Conservation (phyloP, 2,888 invertebrate genomes). For the Nephrotoma flavescens region DNA sequence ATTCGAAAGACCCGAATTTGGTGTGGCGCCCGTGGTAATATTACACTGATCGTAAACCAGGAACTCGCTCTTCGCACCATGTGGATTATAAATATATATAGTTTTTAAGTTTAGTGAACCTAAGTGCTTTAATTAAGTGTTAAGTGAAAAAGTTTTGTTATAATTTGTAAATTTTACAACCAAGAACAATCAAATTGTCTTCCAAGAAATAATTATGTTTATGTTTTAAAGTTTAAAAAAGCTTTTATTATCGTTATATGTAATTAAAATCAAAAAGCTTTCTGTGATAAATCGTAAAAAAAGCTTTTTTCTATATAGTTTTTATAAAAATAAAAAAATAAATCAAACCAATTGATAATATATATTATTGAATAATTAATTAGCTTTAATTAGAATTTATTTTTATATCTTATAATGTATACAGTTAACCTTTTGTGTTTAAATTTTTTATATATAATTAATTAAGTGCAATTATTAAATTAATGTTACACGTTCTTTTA, state of each 20-base stretch:
- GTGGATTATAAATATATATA: background rate
- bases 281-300: background rate
- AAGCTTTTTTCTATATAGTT: background rate
- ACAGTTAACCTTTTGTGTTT: background rate
- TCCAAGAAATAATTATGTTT: background rate
- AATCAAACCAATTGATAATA: background rate
- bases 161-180: slow-evolving; percentile 1
- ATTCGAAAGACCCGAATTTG: background rate
- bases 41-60: background rate
- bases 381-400: background rate
- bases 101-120: background rate
- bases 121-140: slow-evolving; percentile 3
- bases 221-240: background rate
- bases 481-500: background rate
- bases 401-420: background rate
- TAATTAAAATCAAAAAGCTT: background rate
- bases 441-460: background rate
- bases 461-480: background rate
- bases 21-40: background rate
- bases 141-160: background rate
- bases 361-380: background rate
- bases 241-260: background rate
- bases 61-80: background rate
- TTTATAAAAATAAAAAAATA: background rate
- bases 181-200: slow-evolving; percentile 4